phyloP scores from a whole-genome alignment of 1,140 invertebrate genomes.

The Coelopa frigida region DNA sequence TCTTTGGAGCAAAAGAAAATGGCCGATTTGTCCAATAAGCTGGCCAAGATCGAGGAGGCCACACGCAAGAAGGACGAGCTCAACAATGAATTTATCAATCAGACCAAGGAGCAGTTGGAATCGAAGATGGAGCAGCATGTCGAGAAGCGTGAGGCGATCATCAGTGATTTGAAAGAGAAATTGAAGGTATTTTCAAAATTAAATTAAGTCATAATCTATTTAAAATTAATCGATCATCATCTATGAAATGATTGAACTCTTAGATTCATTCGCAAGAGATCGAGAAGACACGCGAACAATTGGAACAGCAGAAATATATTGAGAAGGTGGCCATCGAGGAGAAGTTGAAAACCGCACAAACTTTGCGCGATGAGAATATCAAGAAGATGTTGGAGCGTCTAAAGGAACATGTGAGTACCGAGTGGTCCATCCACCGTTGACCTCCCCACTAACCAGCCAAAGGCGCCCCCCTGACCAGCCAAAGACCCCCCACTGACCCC shows the following conservation, averaged over 20 bases:
- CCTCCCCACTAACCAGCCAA: too few relatives aligned
- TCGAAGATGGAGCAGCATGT: constrained; percentile 82
- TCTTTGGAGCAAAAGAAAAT: constrained; percentile 78
- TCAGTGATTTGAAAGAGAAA: constrained; percentile 77
- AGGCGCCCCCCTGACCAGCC: too few relatives aligned
- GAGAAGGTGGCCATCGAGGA: constrained; percentile 75
- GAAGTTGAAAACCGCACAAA: constrained; percentile 73
- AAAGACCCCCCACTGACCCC: too few relatives aligned
- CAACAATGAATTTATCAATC: constrained; percentile 70
- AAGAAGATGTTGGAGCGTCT: constrained; percentile 82
- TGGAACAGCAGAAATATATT: constrained; percentile 77
- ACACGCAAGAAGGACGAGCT: constrained; percentile 82
- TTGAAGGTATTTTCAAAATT: constrained; percentile 64
- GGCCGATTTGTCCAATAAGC: constrained; percentile 69
- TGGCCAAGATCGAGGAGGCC: constrained; percentile 82
- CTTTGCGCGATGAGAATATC: constrained; percentile 78
- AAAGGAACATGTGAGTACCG: constrained; percentile 79
- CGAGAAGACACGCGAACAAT: constrained; percentile 69
- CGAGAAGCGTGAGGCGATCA: constrained; percentile 82
- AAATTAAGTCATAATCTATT: neutral
- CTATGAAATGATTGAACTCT: too few relatives aligned
- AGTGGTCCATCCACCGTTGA: too few relatives aligned
- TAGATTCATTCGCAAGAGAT: constrained; percentile 68
- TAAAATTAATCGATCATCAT: neutral
- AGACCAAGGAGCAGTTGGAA: constrained; percentile 78